Evolutionary conservation across 2,113 vertebrate genomes (phyloP), one percentile per base, ranked within the genome.

Genomic region (Anoura caudifer): DNA sequence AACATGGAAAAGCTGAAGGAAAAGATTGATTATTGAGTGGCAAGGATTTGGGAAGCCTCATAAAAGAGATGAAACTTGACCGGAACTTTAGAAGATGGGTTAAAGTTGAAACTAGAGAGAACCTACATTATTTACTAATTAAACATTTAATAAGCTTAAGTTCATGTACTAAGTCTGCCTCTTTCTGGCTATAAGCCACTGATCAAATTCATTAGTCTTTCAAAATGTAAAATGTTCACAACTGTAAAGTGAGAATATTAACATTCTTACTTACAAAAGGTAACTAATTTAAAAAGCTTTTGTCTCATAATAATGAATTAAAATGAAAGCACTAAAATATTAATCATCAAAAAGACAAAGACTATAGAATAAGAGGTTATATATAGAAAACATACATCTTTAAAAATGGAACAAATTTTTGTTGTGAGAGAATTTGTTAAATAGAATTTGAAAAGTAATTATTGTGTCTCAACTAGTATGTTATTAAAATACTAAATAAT

Each of bases 241-340:
- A 83, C 28, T 93, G 14, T 52, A 86, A 50, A 38, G 1, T 88
- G 91, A 91, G 8, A 93, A 65, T 95, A 88, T 65, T 85, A 81
- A 52, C 87, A 73, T 65, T 85, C 31, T 59, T 72, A 54, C 4
- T 52, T 88, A 77, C 2, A 94, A 87, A 89, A 59, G 17, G 6
- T 95, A 91, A 92, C 33, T 92, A 84, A 85, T 79, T 93, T 61
- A 82, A 91, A 88, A 85, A 83, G 20, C 11, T 73, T 93, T 81
- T 89, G 36, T 54, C 16, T 33, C 80, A 15, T 22, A 83, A 63
- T 81, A 87, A 75, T 31, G 89, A 16, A 72, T 36, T 87, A 41
- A 79, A 89, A 10, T 93, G 63, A 93, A 89, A 90, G 33, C 31
- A 65, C 24, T 91, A 80, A 95, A 95, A 50, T 77, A 17, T 89